Conservation (phyloP, 2,113 vertebrate genomes). For the Acrocephalus arundinaceus region DNA sequence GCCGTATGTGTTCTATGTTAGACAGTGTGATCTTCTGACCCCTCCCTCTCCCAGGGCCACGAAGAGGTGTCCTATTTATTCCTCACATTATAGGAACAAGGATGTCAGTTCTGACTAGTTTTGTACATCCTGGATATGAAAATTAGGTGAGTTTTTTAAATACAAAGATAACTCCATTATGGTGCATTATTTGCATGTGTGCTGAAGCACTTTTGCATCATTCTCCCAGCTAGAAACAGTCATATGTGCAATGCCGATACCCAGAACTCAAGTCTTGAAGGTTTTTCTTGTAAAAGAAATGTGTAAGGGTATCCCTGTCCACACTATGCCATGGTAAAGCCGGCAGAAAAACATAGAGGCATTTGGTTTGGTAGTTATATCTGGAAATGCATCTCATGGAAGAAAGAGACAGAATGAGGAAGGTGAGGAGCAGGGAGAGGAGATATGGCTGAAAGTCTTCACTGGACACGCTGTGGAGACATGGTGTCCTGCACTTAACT, state of each 20-base stretch:
- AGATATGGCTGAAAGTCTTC: not conserved
- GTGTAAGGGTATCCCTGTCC: not conserved
- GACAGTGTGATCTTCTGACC: not conserved
- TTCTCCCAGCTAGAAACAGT: not conserved
- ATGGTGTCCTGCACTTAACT: not conserved
- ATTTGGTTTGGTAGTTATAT: not conserved
- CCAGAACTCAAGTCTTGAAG: not conserved
- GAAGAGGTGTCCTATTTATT: not conserved
- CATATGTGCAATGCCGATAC: not conserved
- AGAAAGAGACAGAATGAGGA: not conserved
- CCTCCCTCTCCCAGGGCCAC: not conserved
- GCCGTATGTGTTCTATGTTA: rapidly evolving
- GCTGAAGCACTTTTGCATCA: not conserved
- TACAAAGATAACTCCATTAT: not conserved
- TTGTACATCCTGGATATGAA: not conserved
- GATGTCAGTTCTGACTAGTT: not conserved
- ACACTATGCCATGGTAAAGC: not conserved
- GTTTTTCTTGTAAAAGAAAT: not conserved
- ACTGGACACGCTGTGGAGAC: not conserved
- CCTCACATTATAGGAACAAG: not conserved
- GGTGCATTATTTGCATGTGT: not conserved
- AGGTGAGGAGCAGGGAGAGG: not conserved
- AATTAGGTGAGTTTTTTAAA: not conserved
- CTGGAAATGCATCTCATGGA: not conserved
- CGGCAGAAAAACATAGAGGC: not conserved